A percentile compares a stretch with the other conserved stretches of the same genome.
phyloP scores from a whole-genome alignment of 2,888 invertebrate species.

The Cynaeus angustus region DNA sequence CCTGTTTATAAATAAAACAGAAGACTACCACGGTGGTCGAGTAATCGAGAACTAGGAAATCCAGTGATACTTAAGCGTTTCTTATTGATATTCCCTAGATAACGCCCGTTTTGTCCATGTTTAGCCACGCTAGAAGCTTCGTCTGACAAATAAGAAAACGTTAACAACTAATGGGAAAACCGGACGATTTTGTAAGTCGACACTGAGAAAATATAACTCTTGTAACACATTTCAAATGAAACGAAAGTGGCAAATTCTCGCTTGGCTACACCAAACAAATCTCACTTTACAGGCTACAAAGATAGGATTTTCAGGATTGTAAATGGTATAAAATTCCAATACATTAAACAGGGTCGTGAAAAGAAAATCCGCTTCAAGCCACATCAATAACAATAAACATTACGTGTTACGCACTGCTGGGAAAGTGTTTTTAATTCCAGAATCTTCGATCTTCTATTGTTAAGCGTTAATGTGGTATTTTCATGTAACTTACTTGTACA shows the following conservation, averaged over 20 bases:
- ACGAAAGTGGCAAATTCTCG: slow-evolving; percentile 12
- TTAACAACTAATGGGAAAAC: slow-evolving; percentile 40
- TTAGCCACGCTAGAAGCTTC: slow-evolving; percentile 40
- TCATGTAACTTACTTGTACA: slow-evolving; percentile 88
- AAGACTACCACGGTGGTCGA: slow-evolving; percentile 48
- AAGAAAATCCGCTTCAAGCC: neutral
- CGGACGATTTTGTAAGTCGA: slow-evolving; percentile 26
- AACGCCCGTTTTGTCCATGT: slow-evolving; percentile 52
- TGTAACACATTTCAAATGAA: slow-evolving; percentile 14
- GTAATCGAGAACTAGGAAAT: slow-evolving; percentile 51
- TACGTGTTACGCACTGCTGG: slow-evolving; percentile 14
- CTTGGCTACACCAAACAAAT: slow-evolving; percentile 3
- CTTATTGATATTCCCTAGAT: slow-evolving; percentile 53
- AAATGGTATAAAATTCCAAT: slow-evolving; percentile 4
- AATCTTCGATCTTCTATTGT: neutral
- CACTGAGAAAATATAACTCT: slow-evolving; percentile 25
- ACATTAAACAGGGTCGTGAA: neutral
- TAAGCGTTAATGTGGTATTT: slow-evolving; percentile 8
- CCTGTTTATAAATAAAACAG: slow-evolving; percentile 42
- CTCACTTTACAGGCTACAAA: neutral
- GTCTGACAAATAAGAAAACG: slow-evolving; percentile 54
- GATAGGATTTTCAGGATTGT: slow-evolving; percentile 12
- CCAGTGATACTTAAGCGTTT: slow-evolving; percentile 44
- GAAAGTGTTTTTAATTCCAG: neutral
- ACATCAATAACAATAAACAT: slow-evolving; percentile 18